phyloP scores from a whole-genome alignment of 2,113 vertebrate species.

The Myiagra hebetior region DNA sequence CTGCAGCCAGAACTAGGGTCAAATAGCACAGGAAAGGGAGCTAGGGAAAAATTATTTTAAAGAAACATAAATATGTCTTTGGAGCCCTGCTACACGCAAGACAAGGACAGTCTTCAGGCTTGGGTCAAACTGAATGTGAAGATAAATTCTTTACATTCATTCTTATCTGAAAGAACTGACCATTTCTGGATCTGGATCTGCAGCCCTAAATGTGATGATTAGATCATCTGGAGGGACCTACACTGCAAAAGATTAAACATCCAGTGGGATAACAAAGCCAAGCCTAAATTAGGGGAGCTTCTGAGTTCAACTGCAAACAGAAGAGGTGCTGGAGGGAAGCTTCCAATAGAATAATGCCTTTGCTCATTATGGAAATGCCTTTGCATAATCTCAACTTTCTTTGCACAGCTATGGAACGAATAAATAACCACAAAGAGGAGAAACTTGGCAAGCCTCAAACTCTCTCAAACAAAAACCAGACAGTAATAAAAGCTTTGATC shows the following conservation, averaged over 20 bases:
- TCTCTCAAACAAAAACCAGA: slow-evolving; percentile 50
- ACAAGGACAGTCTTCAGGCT: not conserved
- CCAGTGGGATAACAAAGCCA: not conserved
- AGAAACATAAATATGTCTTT: not conserved
- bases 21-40: not conserved
- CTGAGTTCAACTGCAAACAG: not conserved
- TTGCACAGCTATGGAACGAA: slow-evolving; percentile 15
- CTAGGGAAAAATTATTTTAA: not conserved
- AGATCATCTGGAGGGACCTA: not conserved
- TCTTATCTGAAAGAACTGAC: not conserved
- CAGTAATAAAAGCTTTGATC: slow-evolving; percentile 43
- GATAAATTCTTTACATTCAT: not conserved
- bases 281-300: not conserved
- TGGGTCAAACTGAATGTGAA: not conserved
- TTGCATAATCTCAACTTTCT: slow-evolving; percentile 49
- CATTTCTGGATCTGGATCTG: not conserved
- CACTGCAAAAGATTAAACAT: not conserved
- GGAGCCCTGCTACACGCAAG: not conserved
- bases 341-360: slow-evolving; percentile 37
- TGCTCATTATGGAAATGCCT: slow-evolving; percentile 53
- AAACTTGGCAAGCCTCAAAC: slow-evolving; percentile 45
- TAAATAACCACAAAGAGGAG: slow-evolving; percentile 46
- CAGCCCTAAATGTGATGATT: not conserved
- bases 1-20: not conserved
- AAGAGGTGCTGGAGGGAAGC: slow-evolving; percentile 22